These are phyloP conservation scores for Myotis vivesi DNA, from an alignment of 2,797 vertebrate species.

Conservation along the genomic window DNA sequence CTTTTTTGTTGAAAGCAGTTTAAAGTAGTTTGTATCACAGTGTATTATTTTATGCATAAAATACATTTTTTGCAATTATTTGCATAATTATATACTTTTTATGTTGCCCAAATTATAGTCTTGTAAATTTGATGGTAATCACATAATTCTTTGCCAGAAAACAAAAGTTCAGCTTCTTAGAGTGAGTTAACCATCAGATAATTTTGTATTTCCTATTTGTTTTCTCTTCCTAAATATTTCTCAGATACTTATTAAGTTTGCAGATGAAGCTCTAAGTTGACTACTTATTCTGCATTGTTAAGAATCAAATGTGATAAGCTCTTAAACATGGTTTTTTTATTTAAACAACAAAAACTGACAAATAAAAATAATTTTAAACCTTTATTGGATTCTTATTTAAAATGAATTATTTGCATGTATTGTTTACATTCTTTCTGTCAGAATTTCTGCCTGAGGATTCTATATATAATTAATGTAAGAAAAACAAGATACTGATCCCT, in stretches of 20 bases:
- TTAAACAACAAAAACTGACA: constrained; percentile 57
- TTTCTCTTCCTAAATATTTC: constrained; percentile 14
- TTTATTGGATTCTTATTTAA: constrained; percentile 55
- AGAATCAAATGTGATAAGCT: constrained; percentile 52
- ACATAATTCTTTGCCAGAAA: constrained; percentile 41
- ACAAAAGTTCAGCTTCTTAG: background rate
- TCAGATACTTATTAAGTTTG: constrained; percentile 4
- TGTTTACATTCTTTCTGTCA: constrained; percentile 80
- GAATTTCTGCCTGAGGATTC: constrained; percentile 75
- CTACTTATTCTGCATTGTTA: constrained; percentile 62
- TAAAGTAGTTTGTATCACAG: background rate
- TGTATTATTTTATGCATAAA: background rate
- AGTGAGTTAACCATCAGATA: constrained; percentile 26
- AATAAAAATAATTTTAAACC: constrained; percentile 63
- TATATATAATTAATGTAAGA: constrained; percentile 83
- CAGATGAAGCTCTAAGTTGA: constrained; percentile 40
- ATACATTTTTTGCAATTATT: background rate
- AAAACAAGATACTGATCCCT: constrained; percentile 79
- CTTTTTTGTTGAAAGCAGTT: background rate
- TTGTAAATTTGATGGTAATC: constrained; percentile 21
- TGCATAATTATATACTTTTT: constrained; percentile 18
- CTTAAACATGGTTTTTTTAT: constrained; percentile 69
- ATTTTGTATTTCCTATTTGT: constrained; percentile 19
- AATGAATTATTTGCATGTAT: constrained; percentile 40
- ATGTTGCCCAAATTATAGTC: constrained; percentile 13